Percentiles rank a stretch among this genome's conserved stretches.
phyloP scores from a whole-genome alignment of 2,888 invertebrate genomes.

The Orchesellides sinensis region DNA sequence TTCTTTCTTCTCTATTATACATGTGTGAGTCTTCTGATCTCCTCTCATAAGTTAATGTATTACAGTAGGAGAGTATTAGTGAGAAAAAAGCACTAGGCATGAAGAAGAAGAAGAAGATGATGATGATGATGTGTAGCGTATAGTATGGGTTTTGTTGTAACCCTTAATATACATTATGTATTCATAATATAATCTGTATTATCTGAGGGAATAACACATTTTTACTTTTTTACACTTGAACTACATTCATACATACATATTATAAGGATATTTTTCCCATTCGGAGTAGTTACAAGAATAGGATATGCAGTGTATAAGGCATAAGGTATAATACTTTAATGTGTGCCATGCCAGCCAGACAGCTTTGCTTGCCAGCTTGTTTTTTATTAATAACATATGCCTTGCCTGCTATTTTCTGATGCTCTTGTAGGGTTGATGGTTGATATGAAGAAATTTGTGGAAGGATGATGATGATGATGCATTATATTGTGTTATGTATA shows the following conservation, averaged over 20 bases:
- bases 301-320: no score
- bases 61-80: background rate
- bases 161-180: slow-evolving; percentile 31
- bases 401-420: slow-evolving; percentile 1
- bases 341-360: slow-evolving; percentile 35
- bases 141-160: background rate
- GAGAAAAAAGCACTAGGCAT: background rate
- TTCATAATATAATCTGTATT: slow-evolving; percentile 54
- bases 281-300: background rate
- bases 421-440: no score
- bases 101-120: background rate
- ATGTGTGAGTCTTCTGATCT: no score
- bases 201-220: slow-evolving; percentile 59
- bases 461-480: slow-evolving; percentile 2
- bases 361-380: slow-evolving; percentile 21
- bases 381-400: slow-evolving; percentile 2
- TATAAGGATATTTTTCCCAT: background rate
- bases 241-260: slow-evolving; percentile 58
- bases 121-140: background rate
- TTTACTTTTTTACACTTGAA: slow-evolving; percentile 62
- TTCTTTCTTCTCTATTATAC: slow-evolving; percentile 10
- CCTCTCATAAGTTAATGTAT: background rate
- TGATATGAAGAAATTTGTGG: background rate
- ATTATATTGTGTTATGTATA: background rate
- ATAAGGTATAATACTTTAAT: no score